Evolutionary conservation across 2,113 vertebrate genomes (phyloP), one percentile per base, ranked within the genome.

Genomic region (Gymnogyps californianus): DNA sequence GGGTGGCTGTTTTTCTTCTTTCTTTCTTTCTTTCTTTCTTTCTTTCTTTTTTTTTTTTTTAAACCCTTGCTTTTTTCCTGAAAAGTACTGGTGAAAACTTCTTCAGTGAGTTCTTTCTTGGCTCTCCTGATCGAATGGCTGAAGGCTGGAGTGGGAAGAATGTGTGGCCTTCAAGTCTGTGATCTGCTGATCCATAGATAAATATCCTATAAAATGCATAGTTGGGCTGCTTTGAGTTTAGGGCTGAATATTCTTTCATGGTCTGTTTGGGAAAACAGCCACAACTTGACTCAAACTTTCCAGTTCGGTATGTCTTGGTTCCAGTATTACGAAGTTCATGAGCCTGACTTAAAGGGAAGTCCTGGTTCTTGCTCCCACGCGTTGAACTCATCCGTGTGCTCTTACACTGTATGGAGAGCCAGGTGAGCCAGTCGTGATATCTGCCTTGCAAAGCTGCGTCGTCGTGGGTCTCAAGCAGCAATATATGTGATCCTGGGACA

Each of bases 101-200:
- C 54, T 88, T 80, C 32, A 64, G 36, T 1, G 0, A 71, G 51
- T 87, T 87, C 21, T 42, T 83, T 78, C 59, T 90, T 90, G 88
- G 92, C 83, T 92, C 38, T 89, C 42, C 85, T 83, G 77, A 47
- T 87, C 1, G 9, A 71, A 58, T 93, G 86, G 94, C 77, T 94
- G 79, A 89, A 92, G 62, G 87, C 77, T 82, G 76, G 66, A 89
- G 91, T 89, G 93, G 83, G 92, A 90, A 97, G 94, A 88, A 83
- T 88, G 96, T 95, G 89, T 95, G 95, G 86, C 76, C 89, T 95
- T 83, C 40, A 42, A 75, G 83, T 70, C 92, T 96, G 51, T 86
- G 92, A 89, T 95, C 91, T 94, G 95, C 92, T 95, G 95, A 92
- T 95, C 95, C 96, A 96, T 59, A 96, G 93, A 96, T 94, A 90